Conservation (phyloP, 2,113 vertebrate species). For the Loxodonta africana region DNA sequence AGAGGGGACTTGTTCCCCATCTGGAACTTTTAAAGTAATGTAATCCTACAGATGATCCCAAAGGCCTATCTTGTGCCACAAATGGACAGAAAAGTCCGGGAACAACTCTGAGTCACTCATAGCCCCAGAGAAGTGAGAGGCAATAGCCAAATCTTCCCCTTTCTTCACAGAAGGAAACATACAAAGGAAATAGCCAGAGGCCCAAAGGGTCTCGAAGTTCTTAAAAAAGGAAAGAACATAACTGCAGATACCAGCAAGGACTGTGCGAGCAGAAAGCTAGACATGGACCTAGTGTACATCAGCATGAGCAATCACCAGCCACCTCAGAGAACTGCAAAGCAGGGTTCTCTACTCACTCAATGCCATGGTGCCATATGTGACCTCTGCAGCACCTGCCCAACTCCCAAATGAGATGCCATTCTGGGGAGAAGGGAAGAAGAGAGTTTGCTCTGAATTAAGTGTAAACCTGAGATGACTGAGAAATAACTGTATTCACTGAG, state of each 20-base stretch:
- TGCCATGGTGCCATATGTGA: too few relatives aligned
- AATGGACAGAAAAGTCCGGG: background rate
- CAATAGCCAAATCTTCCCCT: background rate
- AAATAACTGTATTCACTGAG: background rate
- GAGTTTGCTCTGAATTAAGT: background rate
- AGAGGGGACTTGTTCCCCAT: background rate
- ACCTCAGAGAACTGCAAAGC: background rate
- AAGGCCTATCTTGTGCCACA: background rate
- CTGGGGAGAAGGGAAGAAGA: background rate
- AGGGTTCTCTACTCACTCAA: background rate
- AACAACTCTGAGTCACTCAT: background rate
- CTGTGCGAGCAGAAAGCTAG: background rate
- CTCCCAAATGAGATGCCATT: background rate
- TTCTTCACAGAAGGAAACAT: background rate
- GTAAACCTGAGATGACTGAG: background rate
- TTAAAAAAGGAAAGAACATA: background rate
- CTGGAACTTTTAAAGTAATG: background rate
- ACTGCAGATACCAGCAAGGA: background rate
- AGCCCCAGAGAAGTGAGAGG: background rate
- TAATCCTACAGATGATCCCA: background rate
- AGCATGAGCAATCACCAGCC: too few relatives aligned
- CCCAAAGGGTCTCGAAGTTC: background rate
- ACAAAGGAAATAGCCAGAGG: background rate
- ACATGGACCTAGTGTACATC: background rate
- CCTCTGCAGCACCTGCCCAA: background rate